Evolutionary conservation across 2,797 vertebrate species (phyloP).

Genomic region (Propithecus perrieri): DNA sequence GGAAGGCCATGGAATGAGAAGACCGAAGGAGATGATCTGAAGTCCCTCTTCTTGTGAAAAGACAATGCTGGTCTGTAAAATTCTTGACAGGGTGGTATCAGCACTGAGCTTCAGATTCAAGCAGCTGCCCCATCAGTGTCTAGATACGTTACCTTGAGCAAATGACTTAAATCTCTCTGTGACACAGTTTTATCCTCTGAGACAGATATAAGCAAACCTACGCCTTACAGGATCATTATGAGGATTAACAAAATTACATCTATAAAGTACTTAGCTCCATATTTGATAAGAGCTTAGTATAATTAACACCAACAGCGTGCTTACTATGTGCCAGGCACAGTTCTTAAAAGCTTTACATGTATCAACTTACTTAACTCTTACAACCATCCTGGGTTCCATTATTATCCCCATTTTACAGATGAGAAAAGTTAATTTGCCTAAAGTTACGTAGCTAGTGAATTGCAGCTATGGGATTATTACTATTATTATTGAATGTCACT

Average conservation of each 20-base stretch:
- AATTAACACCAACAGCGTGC: background rate
- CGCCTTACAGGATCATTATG: background rate
- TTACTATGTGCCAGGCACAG: background rate
- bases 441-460: background rate
- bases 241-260: conserved; percentile 7
- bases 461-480: background rate
- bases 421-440: background rate
- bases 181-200: conserved; percentile 13
- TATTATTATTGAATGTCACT: background rate
- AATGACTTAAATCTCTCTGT: background rate
- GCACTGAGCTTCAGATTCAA: background rate
- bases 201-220: background rate
- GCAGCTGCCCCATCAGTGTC: background rate
- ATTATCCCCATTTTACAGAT: background rate
- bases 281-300: background rate
- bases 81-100: background rate
- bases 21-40: background rate
- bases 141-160: background rate
- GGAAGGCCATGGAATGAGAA: accelerated
- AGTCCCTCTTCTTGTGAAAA: background rate
- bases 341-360: background rate
- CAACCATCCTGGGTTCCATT: background rate
- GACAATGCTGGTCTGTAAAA: background rate
- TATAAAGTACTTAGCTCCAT: background rate
- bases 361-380: background rate